Base-by-base conservation (phyloP, 2,113 vertebrate species). In the Gymnarchus niloticus region DNA sequence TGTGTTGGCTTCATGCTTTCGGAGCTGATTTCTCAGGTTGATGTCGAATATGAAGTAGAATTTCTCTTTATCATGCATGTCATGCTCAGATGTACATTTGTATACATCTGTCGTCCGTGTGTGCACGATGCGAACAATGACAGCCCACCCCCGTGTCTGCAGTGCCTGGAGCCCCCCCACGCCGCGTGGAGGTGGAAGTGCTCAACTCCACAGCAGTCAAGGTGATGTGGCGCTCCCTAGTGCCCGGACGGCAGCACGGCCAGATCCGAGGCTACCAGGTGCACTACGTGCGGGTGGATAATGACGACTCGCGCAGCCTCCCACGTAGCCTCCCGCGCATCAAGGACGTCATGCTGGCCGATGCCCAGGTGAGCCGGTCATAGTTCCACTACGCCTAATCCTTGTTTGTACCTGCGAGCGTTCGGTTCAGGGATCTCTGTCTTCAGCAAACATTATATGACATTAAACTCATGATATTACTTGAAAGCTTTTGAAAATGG, bases 251-350 rank as follows among this genome's bases (percentile, higher is more conserved):
- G 87, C 96, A 95, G 87, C 97, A 98, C 0, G 97, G 98, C 86
- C 96, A 97, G 93, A 96, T 98, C 83, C 96, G 96, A 0, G 96
- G 98, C 88, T 98, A 98, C 95, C 98, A 99, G 92, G 96, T 98
- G 87, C 97, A 98, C 92, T 98, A 96, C 0, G 95, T 95, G 1
- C 95, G 91, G n/a, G 93, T 95, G 91, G 96, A 96, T 88, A 95
- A 95, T 6, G 92, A 95, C 17, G 95, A 97, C 93, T 96, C 98
- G 59, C 94, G 93, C 48, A 97, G 94, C 89, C 94, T 96, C 83
- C 96, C 98, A 56, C 94, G 93, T 33, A 97, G 94, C 89, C 94
- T 96, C 84, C 96, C 96, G 86, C 95, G 95, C 56, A 98, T 99
- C 92, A 97, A 96, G 94, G 97, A 98, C 54, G 88, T 99, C 89